phyloP scores from a whole-genome alignment of 92 coral and sea anemone genomes.

The Zoanthus solanderi region DNA sequence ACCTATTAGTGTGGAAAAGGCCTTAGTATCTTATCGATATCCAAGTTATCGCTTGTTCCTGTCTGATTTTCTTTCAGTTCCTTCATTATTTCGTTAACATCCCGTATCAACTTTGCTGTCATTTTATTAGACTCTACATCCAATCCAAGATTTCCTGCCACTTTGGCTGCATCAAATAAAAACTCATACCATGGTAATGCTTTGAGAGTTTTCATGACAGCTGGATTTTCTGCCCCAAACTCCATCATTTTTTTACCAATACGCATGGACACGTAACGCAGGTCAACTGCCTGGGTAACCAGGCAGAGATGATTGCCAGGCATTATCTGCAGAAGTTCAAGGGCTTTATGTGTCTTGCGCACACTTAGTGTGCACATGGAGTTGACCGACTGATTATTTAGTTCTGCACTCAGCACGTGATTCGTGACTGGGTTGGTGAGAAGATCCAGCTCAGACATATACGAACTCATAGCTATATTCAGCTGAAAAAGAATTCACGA shows the following conservation, averaged over 20 bases:
- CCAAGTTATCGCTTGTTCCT: slow-evolving; percentile 17
- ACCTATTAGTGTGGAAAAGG: no score
- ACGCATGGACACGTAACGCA: slow-evolving; percentile 41
- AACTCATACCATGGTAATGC: slow-evolving; percentile 30
- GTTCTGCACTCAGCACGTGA: slow-evolving; percentile 32
- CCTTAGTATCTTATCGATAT: slow-evolving; percentile 2
- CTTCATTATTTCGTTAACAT: slow-evolving; percentile 9
- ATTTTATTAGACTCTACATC: not conserved
- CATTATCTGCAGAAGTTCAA: slow-evolving; percentile 59
- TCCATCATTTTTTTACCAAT: slow-evolving; percentile 41
- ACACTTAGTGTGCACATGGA: slow-evolving; percentile 53
- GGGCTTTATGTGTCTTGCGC: slow-evolving; percentile 59
- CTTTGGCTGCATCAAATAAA: slow-evolving; percentile 20
- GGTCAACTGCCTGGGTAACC: slow-evolving; percentile 54
- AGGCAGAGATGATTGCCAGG: slow-evolving; percentile 51
- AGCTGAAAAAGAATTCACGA: no score
- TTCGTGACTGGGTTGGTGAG: slow-evolving; percentile 54
- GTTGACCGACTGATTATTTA: slow-evolving; percentile 44
- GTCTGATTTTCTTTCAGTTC: not conserved
- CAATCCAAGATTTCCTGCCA: not conserved
- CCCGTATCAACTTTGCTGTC: not conserved
- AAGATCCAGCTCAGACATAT: slow-evolving; percentile 59
- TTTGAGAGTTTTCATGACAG: not conserved
- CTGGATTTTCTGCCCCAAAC: not conserved
- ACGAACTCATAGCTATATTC: slow-evolving; percentile 58